phyloP scores from a whole-genome alignment of 2,113 vertebrate genomes.

The Fulica atra region DNA sequence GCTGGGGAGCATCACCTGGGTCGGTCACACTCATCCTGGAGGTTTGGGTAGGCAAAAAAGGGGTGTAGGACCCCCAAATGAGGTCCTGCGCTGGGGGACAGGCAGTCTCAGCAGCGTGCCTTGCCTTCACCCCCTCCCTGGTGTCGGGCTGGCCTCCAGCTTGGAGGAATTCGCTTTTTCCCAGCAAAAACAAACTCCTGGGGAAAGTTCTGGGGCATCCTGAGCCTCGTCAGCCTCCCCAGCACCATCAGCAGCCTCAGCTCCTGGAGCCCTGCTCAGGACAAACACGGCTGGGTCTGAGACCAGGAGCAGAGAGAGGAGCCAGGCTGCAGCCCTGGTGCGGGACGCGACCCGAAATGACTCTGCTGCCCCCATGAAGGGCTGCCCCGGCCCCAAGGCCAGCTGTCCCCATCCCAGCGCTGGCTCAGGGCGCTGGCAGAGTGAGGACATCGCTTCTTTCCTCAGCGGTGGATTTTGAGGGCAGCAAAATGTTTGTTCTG shows the following conservation, averaged over 20 bases:
- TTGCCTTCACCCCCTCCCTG: not conserved
- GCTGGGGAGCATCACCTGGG: not conserved
- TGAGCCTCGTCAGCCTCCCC: not conserved
- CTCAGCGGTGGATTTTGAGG: slow-evolving; percentile 24
- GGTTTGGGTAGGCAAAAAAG: not conserved
- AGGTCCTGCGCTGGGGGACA: not conserved
- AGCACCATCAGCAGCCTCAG: rapidly evolving
- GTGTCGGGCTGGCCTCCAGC: not conserved
- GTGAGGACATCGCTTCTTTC: not conserved
- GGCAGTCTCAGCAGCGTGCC: rapidly evolving
- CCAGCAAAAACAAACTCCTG: not conserved
- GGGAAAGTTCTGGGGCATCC: not conserved
- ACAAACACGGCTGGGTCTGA: rapidly evolving
- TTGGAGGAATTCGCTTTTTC: not conserved
- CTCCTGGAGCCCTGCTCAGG: rapidly evolving
- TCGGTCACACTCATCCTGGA: not conserved
- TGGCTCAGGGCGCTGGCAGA: not conserved
- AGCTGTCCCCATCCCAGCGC: not conserved
- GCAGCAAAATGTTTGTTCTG: slow-evolving; percentile 69
- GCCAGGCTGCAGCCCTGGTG: not conserved
- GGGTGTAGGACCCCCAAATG: not conserved
- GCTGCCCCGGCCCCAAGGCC: not conserved
- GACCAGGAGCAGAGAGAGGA: not conserved
- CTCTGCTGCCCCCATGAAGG: not conserved
- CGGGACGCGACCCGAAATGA: not conserved